These are phyloP conservation scores for Pterocles burchelli DNA, from an alignment of 2,113 vertebrate species.

Conservation along the genomic window DNA sequence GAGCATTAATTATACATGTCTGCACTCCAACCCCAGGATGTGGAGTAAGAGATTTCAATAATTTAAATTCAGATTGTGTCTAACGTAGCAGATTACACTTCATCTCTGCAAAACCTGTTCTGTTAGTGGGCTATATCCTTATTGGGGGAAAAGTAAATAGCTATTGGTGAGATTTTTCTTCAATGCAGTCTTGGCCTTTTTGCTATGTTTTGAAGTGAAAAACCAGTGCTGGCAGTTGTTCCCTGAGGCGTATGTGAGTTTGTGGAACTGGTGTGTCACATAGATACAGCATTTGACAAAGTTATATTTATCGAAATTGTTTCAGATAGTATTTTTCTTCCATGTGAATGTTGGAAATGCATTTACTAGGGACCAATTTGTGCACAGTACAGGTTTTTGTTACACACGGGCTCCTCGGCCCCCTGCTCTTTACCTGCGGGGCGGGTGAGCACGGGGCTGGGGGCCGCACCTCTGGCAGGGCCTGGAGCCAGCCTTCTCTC, in stretches of 20 bases:
- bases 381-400: fast-evolving
- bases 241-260: neutral
- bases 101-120: neutral
- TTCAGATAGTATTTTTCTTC: neutral
- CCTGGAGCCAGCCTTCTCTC: fast-evolving
- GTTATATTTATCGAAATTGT: neutral
- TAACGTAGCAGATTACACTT: no score
- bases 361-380: neutral
- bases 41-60: neutral
- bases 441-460: no score
- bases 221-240: neutral
- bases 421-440: fast-evolving
- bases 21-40: neutral
- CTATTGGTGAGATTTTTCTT: neutral
- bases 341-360: neutral
- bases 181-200: neutral
- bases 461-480: fast-evolving
- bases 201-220: neutral
- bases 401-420: fast-evolving
- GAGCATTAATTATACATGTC: no score
- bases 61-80: neutral
- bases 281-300: neutral
- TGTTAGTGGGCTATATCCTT: neutral
- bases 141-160: neutral
- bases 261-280: neutral